Percentiles rank a stretch among this genome's conserved stretches.
Conservation (phyloP, 2,888 invertebrate species). For the Habroteleia sp. region DNA sequence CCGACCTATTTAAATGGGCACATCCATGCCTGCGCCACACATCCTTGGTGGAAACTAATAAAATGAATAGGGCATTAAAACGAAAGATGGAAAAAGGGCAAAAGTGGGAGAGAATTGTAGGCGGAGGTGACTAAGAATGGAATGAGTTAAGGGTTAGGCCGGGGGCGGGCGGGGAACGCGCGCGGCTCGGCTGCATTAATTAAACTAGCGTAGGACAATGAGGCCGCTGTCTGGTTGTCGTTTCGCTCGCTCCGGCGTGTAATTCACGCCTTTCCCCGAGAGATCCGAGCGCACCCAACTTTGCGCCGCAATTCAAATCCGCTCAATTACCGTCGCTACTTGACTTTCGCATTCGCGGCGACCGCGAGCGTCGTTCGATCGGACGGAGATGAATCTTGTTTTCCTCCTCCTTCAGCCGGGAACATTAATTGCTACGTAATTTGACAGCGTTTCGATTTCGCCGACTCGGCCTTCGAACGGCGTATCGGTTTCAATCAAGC, state of each 20-base stretch:
- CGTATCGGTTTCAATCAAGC: conserved; percentile 31
- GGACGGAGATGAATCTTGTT: conserved; percentile 52
- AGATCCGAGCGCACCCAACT: conserved; percentile 71
- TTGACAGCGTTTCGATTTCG: conserved; percentile 36
- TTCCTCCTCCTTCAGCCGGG: conserved; percentile 33
- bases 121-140: conserved; percentile 25
- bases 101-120: conserved; percentile 30
- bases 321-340: conserved; percentile 69
- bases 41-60: conserved; percentile 20
- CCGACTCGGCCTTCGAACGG: background rate
- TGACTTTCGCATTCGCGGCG: conserved; percentile 53
- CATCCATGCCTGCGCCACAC: too few species aligned
- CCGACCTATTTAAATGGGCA: background rate
- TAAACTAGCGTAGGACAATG: conserved; percentile 80
- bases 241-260: conserved; percentile 68
- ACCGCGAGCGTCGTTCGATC: conserved; percentile 44
- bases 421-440: conserved; percentile 55
- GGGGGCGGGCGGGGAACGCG: conserved; percentile 1
- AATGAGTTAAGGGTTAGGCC: conserved; percentile 44
- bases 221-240: conserved; percentile 74
- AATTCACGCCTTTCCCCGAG: conserved; percentile 74
- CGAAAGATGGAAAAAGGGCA: conserved; percentile 47
- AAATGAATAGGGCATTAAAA: conserved; percentile 25
- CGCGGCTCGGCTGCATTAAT: conserved; percentile 78
- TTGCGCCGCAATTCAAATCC: conserved; percentile 73